phyloP scores from a whole-genome alignment of 2,797 vertebrate species.

The Molossus alvarezi region DNA sequence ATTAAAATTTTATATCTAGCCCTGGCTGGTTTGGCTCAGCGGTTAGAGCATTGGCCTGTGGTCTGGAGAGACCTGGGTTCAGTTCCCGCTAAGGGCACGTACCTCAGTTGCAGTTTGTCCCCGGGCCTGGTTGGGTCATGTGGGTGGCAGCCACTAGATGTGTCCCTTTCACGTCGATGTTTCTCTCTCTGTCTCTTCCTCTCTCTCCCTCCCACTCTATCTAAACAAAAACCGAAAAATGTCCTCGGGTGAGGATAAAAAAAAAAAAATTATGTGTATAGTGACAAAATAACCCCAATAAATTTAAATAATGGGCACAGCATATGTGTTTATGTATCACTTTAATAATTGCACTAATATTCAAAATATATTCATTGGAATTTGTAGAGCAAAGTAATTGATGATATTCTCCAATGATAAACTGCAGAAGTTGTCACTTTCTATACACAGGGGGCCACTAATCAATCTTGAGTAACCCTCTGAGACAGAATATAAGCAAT shows the following conservation, averaged over 20 bases:
- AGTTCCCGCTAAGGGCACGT: too few species aligned
- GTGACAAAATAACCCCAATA: background rate
- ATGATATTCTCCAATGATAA: constrained; percentile 67
- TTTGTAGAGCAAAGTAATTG: constrained; percentile 63
- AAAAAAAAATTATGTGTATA: background rate
- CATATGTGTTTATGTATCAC: background rate
- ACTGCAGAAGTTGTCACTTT: constrained; percentile 65
- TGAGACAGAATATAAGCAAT: constrained; percentile 64
- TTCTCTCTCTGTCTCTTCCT: too few species aligned
- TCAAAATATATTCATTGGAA: constrained; percentile 68
- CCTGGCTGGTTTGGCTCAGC: too few species aligned
- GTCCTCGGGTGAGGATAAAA: too few species aligned
- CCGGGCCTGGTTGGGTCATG: too few species aligned
- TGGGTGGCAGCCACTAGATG: too few species aligned
- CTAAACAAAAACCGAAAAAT: too few species aligned
- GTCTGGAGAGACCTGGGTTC: too few species aligned
- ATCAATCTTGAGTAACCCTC: constrained; percentile 70
- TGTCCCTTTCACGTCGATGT: too few species aligned
- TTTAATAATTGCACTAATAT: constrained; percentile 54
- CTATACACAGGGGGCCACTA: background rate
- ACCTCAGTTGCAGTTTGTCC: too few species aligned
- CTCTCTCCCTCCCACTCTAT: too few species aligned
- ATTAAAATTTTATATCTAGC: constrained; percentile 30
- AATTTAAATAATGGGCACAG: background rate
- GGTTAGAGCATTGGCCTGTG: too few species aligned